phyloP scores from a whole-genome alignment of 2,113 vertebrate species.

The Mesoclemmys tuberculata region DNA sequence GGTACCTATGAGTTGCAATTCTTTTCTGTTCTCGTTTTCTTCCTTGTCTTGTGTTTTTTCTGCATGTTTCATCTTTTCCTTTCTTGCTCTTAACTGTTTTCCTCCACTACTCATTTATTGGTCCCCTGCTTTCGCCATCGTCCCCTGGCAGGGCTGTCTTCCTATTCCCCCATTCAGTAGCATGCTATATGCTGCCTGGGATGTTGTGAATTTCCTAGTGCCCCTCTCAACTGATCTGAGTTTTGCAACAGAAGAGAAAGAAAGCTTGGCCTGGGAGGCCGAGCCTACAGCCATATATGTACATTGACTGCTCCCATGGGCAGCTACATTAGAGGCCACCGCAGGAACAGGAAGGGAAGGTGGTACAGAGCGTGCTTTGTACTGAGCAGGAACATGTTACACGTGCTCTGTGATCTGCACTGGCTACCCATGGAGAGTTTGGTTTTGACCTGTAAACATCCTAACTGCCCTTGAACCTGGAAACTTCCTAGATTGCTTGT shows the following conservation, averaged over 20 bases:
- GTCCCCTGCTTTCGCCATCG: neutral
- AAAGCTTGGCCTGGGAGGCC: neutral
- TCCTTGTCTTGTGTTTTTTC: neutral
- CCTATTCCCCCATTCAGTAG: neutral
- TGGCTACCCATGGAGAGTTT: neutral
- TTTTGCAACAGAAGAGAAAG: neutral
- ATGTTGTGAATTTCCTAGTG: neutral
- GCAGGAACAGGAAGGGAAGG: neutral
- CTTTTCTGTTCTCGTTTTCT: neutral
- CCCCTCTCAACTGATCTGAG: neutral
- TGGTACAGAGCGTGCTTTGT: neutral
- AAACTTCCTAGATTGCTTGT: neutral
- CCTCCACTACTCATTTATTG: neutral
- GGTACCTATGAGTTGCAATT: neutral
- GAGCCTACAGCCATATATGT: neutral
- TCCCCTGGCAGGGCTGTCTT: neutral
- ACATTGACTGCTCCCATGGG: neutral
- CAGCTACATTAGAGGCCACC: neutral
- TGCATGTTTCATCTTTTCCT: rapidly evolving
- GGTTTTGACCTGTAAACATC: neutral
- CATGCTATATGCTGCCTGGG: neutral
- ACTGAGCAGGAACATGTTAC: neutral
- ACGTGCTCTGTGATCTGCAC: neutral
- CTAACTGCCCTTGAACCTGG: neutral
- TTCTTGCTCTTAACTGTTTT: neutral